Percentiles rank a stretch among this genome's conserved stretches.
These are phyloP conservation scores for Esox masquinongy DNA, from an alignment of 2,797 vertebrate species.

Conservation along the genomic window DNA sequence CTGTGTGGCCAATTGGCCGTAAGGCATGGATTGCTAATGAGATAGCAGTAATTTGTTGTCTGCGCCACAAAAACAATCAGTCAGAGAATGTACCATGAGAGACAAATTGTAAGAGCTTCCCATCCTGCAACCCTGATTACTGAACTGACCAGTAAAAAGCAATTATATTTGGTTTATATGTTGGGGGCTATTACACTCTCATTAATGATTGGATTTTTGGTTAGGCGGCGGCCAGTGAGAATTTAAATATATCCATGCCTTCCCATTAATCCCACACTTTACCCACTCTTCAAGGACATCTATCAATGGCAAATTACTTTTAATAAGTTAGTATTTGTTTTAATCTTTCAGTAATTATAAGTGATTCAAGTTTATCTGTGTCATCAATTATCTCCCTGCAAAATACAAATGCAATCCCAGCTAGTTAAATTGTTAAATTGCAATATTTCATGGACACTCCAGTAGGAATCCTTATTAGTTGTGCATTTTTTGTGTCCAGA, in stretches of 20 bases:
- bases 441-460: background rate
- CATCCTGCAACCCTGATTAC: background rate
- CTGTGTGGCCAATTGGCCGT: slow-evolving; percentile 27
- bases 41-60: slow-evolving; percentile 56
- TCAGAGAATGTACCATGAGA: background rate
- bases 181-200: background rate
- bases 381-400: background rate
- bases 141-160: background rate
- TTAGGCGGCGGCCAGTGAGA: background rate
- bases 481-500: background rate
- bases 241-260: background rate
- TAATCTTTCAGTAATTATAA: slow-evolving; percentile 4
- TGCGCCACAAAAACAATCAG: slow-evolving; percentile 31
- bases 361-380: background rate
- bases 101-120: background rate
- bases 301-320: background rate
- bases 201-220: slow-evolving; percentile 2
- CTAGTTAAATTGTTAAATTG: background rate
- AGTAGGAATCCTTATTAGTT: background rate
- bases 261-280: background rate
- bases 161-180: slow-evolving; percentile 1
- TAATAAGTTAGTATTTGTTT: background rate
- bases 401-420: background rate
- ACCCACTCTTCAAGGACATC: background rate
- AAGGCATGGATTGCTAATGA: slow-evolving; percentile 54